A percentile compares a stretch with the other conserved stretches of the same genome.
Evolutionary conservation across 2,888 invertebrate genomes (phyloP).

Genomic region (Caenorhabditis panamensis): DNA sequence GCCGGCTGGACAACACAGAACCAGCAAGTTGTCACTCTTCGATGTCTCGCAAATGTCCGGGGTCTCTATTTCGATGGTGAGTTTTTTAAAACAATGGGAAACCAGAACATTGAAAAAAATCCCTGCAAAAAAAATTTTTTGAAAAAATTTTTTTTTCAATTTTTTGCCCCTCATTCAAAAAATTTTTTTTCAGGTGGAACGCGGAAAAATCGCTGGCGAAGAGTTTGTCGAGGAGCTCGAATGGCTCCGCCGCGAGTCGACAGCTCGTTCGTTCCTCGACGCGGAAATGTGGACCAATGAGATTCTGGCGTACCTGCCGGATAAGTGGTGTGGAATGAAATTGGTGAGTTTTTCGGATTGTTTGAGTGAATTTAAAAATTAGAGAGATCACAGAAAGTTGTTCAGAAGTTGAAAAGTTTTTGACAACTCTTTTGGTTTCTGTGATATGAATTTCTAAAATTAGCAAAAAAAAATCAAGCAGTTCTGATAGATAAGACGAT

Average conservation of each 20-base stretch:
- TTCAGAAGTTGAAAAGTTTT: too few relatives aligned
- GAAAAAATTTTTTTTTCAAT: too few relatives aligned
- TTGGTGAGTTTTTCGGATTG: background rate
- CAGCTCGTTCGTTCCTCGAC: slow-evolving; percentile 71
- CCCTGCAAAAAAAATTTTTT: too few relatives aligned
- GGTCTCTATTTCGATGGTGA: slow-evolving; percentile 51
- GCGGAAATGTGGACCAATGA: slow-evolving; percentile 66
- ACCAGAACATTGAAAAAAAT: background rate
- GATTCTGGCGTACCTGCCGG: slow-evolving; percentile 51
- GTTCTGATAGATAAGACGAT: too few relatives aligned
- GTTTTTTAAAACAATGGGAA: background rate
- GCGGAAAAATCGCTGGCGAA: slow-evolving; percentile 51
- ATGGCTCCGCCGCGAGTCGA: slow-evolving; percentile 72
- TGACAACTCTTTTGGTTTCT: too few relatives aligned
- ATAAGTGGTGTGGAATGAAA: slow-evolving; percentile 28
- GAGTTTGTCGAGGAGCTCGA: slow-evolving; percentile 68
- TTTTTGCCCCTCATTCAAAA: too few relatives aligned
- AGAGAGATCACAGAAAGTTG: background rate
- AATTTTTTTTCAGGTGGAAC: slow-evolving; percentile 37
- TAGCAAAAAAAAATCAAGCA: too few relatives aligned
- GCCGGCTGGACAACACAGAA: slow-evolving; percentile 21
- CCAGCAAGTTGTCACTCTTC: slow-evolving; percentile 38
- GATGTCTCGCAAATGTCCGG: slow-evolving; percentile 59
- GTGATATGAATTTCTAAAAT: too few relatives aligned
- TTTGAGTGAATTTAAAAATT: too few relatives aligned